Evolutionary conservation across 2,888 invertebrate species (phyloP).

Genomic region (Drosophila atripex): DNA sequence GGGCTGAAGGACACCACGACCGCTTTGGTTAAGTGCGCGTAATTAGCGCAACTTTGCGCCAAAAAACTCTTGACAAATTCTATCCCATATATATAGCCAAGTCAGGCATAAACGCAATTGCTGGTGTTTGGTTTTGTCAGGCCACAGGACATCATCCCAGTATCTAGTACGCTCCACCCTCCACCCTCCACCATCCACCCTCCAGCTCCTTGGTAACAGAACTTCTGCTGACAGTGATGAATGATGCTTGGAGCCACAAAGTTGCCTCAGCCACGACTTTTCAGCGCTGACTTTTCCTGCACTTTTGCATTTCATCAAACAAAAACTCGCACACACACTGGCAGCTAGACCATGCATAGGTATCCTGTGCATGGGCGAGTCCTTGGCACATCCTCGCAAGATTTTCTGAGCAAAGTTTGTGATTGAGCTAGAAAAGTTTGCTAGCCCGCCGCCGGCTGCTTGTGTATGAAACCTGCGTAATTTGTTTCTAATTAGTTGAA

Average conservation of each 20-base stretch:
- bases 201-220: constrained; percentile 7
- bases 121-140: constrained; percentile 52
- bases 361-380: constrained; percentile 23
- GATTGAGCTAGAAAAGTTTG: constrained; percentile 62
- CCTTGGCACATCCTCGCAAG: constrained; percentile 44
- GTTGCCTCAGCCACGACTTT: constrained; percentile 52
- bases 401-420: constrained; percentile 57
- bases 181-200: background rate
- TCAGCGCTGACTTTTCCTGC: constrained; percentile 55
- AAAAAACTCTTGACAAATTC: constrained; percentile 62
- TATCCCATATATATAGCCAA: constrained; percentile 38
- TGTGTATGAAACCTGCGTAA: constrained; percentile 66
- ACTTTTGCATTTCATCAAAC: constrained; percentile 57
- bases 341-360: constrained; percentile 14
- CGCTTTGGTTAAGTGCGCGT: constrained; percentile 68
- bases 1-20: constrained; percentile 14
- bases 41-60: constrained; percentile 62
- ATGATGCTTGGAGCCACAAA: constrained; percentile 60
- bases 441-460: constrained; percentile 42
- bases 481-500: constrained; percentile 74
- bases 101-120: constrained; percentile 41
- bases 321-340: constrained; percentile 25
- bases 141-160: constrained; percentile 34
- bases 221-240: constrained; percentile 54
- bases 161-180: no score